Evolutionary conservation across 1,140 invertebrate species (phyloP).

Genomic region (Drosophila quadrilineata): DNA sequence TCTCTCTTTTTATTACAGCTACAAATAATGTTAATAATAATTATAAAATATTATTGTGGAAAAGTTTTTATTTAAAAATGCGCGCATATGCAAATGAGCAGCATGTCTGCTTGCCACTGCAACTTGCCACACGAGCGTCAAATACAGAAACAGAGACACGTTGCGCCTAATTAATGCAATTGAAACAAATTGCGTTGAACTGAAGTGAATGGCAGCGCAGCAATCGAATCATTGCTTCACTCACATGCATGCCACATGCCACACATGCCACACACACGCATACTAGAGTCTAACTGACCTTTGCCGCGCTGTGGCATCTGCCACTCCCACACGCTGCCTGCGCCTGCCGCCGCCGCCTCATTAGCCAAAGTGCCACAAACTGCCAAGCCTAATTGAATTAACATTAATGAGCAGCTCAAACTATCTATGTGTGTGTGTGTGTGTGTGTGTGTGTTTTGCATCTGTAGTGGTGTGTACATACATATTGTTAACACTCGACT

Average conservation of each 20-base stretch:
- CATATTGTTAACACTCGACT: constrained; percentile 9
- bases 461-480: background rate
- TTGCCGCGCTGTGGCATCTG: background rate
- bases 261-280: no score
- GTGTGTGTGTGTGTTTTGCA: background rate
- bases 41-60: background rate
- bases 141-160: background rate
- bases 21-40: constrained; percentile 8
- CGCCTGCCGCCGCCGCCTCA: no score
- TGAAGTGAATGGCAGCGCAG: constrained; percentile 43
- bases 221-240: constrained; percentile 22
- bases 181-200: constrained; percentile 55
- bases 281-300: background rate
- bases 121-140: constrained; percentile 1
- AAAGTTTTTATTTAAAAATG: background rate
- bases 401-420: constrained; percentile 57
- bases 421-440: constrained; percentile 10
- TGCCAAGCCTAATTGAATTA: constrained; percentile 65
- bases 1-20: no score
- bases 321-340: constrained; percentile 15
- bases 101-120: background rate
- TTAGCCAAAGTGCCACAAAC: constrained; percentile 69
- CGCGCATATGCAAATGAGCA: constrained; percentile 6
- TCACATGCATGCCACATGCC: no score
- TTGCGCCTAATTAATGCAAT: constrained; percentile 69